Conservation (phyloP, 2,113 vertebrate species). For the Pica pica region DNA sequence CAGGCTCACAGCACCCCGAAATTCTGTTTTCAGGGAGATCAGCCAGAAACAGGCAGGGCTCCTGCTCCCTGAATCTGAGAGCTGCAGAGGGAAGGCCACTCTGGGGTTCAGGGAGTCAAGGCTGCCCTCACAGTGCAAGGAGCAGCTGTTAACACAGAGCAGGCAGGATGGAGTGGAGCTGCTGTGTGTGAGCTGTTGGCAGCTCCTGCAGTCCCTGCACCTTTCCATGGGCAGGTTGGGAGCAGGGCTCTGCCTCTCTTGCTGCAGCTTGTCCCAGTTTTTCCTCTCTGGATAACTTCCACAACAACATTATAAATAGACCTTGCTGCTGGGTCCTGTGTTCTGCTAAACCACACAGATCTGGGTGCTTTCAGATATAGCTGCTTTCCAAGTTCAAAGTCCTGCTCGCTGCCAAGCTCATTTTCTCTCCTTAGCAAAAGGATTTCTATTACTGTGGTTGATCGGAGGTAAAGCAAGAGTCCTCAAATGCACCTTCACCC, state of each 20-base stretch:
- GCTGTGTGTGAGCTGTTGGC: not conserved
- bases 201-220: not conserved
- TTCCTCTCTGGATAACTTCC: not conserved
- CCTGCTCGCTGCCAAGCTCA: not conserved
- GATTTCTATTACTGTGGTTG: not conserved
- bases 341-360: not conserved
- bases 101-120: not conserved
- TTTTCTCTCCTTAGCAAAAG: not conserved
- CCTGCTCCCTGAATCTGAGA: not conserved
- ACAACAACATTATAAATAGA: conserved; percentile 2
- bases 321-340: not conserved
- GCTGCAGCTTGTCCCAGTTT: conserved; percentile 14
- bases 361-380: not conserved
- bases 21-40: not conserved
- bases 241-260: not conserved
- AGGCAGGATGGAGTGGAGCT: not conserved
- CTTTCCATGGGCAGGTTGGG: not conserved
- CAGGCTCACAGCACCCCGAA: not conserved
- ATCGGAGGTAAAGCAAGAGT: not conserved
- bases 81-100: not conserved
- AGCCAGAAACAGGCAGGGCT: not conserved
- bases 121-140: not conserved
- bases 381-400: not conserved
- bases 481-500: conserved; percentile 25
- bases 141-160: not conserved